Base-by-base conservation (phyloP, 2,797 vertebrate species). In the Galaxias olidus region DNA sequence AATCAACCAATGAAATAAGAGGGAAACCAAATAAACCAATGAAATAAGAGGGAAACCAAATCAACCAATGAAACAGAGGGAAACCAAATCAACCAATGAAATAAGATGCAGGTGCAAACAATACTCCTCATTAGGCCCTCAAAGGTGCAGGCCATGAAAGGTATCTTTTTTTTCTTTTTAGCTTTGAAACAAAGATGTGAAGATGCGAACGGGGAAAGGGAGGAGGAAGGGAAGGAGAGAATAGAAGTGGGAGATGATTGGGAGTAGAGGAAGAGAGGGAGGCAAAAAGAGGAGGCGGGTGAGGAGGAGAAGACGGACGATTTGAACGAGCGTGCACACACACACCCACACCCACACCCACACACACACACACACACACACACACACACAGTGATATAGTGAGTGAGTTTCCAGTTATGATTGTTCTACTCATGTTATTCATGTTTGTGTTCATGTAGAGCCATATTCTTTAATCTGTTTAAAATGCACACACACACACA, bases 221-320 rank as follows among this genome's bases (percentile, higher is more conserved):
- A 77, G 0, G 14, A 68, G 66, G 41, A 52, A 17, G 14, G 11
- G 63, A 62, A 12, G 20, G 59, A 71, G 40, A 51, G 62, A n/a
- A n/a, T n/a, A n/a, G 65, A 15, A 17, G 18, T 63, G 50, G 17
- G 53, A 67, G n/a, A 67, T 71, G 57, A 77, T 20, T 41, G 64
- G 78, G 74, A 69, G 53, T 79, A 77, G 71, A 80, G 73, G 80
- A 79, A 70, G 72, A 19, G n/a, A n/a, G n/a, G n/a, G n/a, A n/a
- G n/a, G n/a, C n/a, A n/a, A n/a, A n/a, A n/a, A n/a, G n/a, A n/a
- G n/a, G n/a, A n/a, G n/a, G n/a, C n/a, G n/a, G n/a, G n/a, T n/a
- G n/a, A n/a, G n/a, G n/a, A n/a, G n/a, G n/a, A n/a, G n/a, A n/a
- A n/a, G n/a, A n/a, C n/a, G n/a, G n/a, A n/a, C n/a, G n/a, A n/a